phyloP scores from a whole-genome alignment of 2,797 vertebrate species.

The Sebastes goodei region DNA sequence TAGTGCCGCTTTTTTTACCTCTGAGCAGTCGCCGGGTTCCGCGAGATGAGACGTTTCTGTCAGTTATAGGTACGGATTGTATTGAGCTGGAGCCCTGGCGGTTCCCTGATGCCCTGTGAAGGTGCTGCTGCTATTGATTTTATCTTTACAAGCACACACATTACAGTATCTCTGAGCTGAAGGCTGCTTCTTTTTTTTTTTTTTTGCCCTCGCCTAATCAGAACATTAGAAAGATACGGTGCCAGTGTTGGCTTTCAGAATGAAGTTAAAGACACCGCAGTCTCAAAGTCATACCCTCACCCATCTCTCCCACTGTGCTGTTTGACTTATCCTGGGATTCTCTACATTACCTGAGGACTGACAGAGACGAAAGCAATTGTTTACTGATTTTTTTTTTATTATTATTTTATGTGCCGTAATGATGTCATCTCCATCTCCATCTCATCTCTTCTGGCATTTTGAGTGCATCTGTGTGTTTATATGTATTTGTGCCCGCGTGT shows the following conservation, averaged over 20 bases:
- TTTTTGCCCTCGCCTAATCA: constrained; percentile 62
- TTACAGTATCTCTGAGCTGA: constrained; percentile 65
- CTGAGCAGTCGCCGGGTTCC: constrained; percentile 55
- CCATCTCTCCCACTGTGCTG: constrained; percentile 42
- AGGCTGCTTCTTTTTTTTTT: constrained; percentile 40
- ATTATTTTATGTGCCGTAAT: constrained; percentile 38
- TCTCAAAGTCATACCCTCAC: constrained; percentile 36
- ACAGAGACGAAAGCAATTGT: constrained; percentile 42
- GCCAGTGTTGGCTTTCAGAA: constrained; percentile 35
- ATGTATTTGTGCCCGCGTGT: background rate
- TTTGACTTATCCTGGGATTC: constrained; percentile 60
- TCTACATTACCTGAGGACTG: constrained; percentile 62
- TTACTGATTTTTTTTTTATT: constrained; percentile 35
- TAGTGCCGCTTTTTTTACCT: constrained; percentile 61
- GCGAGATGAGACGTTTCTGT: constrained; percentile 67
- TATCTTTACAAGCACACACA: constrained; percentile 62
- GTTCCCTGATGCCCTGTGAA: constrained; percentile 64
- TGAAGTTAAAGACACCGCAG: constrained; percentile 45
- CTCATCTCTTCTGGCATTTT: constrained; percentile 52
- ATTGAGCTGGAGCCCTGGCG: constrained; percentile 50
- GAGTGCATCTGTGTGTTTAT: background rate
- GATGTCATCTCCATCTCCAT: constrained; percentile 58
- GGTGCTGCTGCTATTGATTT: constrained; percentile 67
- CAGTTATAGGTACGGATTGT: constrained; percentile 56
- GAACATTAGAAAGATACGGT: constrained; percentile 56